phyloP scores from a whole-genome alignment of 2,888 invertebrate species.

The Ditula angustiorana region DNA sequence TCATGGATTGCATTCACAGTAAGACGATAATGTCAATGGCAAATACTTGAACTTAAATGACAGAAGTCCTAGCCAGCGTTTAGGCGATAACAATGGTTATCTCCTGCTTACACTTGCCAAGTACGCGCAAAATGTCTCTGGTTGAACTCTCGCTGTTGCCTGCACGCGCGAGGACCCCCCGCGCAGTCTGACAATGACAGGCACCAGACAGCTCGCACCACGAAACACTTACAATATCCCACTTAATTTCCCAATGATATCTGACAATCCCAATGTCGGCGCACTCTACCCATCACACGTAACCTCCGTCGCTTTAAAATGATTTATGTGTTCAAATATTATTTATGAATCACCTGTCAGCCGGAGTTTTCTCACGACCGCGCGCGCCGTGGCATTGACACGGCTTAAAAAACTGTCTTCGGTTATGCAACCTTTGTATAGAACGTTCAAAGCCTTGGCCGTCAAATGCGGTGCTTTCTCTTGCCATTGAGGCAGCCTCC shows the following conservation, averaged over 20 bases:
- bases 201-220: background rate
- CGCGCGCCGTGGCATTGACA: constrained; percentile 20
- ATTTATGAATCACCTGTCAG: constrained; percentile 19
- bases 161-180: background rate
- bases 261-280: constrained; percentile 3
- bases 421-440: constrained; percentile 26
- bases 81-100: too few species aligned
- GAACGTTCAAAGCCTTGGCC: constrained; percentile 17
- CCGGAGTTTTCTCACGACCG: constrained; percentile 12
- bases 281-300: background rate
- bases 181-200: background rate
- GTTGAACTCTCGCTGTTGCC: too few species aligned
- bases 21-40: too few species aligned
- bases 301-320: constrained; percentile 8
- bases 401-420: constrained; percentile 1
- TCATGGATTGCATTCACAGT: too few species aligned
- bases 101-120: too few species aligned
- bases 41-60: too few species aligned
- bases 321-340: constrained; percentile 13
- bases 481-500: background rate
- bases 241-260: constrained; percentile 1
- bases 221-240: background rate
- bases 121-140: too few species aligned
- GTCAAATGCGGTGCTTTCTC: constrained; percentile 12
- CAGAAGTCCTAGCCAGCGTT: too few species aligned